A percentile compares a stretch with the other conserved stretches of the same genome.
phyloP scores from a whole-genome alignment of 2,113 vertebrate genomes.

The Melanerpes formicivorus region DNA sequence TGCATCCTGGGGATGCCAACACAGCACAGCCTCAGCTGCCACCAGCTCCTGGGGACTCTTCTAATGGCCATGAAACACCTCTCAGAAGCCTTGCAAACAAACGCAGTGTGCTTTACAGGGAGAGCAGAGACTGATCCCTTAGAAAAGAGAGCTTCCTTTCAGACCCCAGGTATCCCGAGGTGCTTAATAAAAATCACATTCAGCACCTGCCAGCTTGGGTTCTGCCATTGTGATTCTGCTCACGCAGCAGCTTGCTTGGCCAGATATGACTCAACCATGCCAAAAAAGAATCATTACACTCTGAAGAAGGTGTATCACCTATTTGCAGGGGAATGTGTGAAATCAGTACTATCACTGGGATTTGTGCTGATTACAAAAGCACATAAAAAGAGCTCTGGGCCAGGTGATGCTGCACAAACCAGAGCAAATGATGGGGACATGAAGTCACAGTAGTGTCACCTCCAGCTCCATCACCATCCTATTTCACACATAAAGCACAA shows the following conservation, averaged over 20 bases:
- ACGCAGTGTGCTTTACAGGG: neutral
- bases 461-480: neutral
- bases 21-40: neutral
- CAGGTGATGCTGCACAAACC: neutral
- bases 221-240: neutral
- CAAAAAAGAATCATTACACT: rapidly evolving
- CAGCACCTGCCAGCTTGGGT: neutral
- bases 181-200: neutral
- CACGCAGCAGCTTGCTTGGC: rapidly evolving
- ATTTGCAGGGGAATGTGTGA: neutral
- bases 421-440: rapidly evolving
- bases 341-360: neutral
- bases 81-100: slow-evolving; percentile 35
- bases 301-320: neutral
- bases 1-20: neutral
- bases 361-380: neutral
- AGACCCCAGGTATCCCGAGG: neutral
- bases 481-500: neutral
- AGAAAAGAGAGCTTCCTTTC: neutral
- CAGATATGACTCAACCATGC: neutral
- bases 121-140: neutral
- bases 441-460: neutral
- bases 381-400: rapidly evolving
- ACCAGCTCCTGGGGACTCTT: neutral
- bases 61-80: neutral